Percentiles rank a stretch among this genome's conserved stretches.
Evolutionary conservation across 2,888 invertebrate species (phyloP).

Genomic region (Epistrophe grossulariae): DNA sequence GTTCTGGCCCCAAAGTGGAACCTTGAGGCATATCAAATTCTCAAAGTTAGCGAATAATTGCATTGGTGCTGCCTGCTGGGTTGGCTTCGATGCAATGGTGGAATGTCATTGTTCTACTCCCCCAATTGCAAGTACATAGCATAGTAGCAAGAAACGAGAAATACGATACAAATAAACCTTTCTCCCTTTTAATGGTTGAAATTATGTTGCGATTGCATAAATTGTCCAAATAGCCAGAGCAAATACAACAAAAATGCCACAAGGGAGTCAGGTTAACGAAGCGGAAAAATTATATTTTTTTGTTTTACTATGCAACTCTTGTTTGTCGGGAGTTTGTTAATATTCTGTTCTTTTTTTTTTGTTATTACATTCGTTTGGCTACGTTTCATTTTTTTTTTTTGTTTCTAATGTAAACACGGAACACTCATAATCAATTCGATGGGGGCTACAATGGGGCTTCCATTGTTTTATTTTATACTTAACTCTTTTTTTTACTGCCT

Average conservation of each 20-base stretch:
- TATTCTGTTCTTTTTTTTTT: slow-evolving; percentile 37
- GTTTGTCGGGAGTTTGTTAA: slow-evolving; percentile 13
- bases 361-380: slow-evolving; percentile 37
- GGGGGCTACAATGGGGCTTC: slow-evolving; percentile 7
- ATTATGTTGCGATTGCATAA: slow-evolving; percentile 67
- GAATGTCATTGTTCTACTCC: slow-evolving; percentile 61
- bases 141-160: slow-evolving; percentile 7
- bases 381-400: slow-evolving; percentile 28
- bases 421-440: slow-evolving; percentile 41
- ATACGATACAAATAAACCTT: slow-evolving; percentile 37
- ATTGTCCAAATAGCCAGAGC: slow-evolving; percentile 45
- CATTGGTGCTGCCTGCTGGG: neutral
- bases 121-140: slow-evolving; percentile 16
- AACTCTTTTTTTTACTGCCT: slow-evolving; percentile 39
- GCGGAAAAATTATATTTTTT: slow-evolving; percentile 51
- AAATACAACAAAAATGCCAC: slow-evolving; percentile 16
- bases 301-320: slow-evolving; percentile 14
- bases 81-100: neutral
- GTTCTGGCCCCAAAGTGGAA: slow-evolving; percentile 33
- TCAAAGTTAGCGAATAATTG: slow-evolving; percentile 17
- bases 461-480: slow-evolving; percentile 6
- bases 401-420: slow-evolving; percentile 8
- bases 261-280: slow-evolving; percentile 49
- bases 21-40: slow-evolving; percentile 46
- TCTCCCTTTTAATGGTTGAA: slow-evolving; percentile 32